Evolutionary conservation across 2,888 invertebrate genomes (phyloP).

Genomic region (Heteromyza rotundicornis): DNA sequence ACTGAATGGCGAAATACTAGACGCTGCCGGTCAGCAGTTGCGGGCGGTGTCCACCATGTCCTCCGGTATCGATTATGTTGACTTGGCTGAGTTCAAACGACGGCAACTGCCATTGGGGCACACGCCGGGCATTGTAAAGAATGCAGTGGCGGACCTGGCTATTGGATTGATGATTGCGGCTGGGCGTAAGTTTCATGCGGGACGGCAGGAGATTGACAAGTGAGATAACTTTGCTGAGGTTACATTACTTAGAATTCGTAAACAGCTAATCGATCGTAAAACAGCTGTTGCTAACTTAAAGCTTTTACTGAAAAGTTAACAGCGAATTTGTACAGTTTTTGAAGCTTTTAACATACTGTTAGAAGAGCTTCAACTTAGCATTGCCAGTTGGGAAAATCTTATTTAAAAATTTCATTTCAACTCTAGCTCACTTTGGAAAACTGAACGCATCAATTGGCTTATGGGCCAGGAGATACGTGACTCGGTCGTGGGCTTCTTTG

Average conservation of each 20-base stretch:
- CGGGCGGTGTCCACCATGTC: conserved; percentile 84
- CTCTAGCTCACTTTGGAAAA: conserved; percentile 70
- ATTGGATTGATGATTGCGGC: conserved; percentile 79
- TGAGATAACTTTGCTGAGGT: conserved; percentile 35
- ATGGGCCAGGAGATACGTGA: conserved; percentile 79
- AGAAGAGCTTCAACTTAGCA: too few relatives aligned
- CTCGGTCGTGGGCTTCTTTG: conserved; percentile 84
- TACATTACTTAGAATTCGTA: not conserved
- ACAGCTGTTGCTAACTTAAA: not conserved
- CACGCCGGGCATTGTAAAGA: conserved; percentile 77
- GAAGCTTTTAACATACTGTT: too few relatives aligned
- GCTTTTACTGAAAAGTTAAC: too few relatives aligned
- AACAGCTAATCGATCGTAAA: conserved; percentile 23
- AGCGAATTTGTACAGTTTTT: too few relatives aligned
- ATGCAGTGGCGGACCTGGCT: conserved; percentile 83
- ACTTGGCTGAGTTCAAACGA: conserved; percentile 72
- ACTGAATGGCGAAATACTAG: conserved; percentile 53
- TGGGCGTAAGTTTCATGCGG: conserved; percentile 78
- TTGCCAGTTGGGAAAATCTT: too few relatives aligned
- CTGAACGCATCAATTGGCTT: conserved; percentile 75
- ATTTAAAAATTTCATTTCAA: too few relatives aligned
- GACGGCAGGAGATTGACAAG: conserved; percentile 69
- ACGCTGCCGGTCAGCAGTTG: conserved; percentile 67
- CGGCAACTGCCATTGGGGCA: conserved; percentile 78
- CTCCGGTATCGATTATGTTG: conserved; percentile 86